Conservation (phyloP, 2,113 vertebrate species). For the Colaptes auratus region DNA sequence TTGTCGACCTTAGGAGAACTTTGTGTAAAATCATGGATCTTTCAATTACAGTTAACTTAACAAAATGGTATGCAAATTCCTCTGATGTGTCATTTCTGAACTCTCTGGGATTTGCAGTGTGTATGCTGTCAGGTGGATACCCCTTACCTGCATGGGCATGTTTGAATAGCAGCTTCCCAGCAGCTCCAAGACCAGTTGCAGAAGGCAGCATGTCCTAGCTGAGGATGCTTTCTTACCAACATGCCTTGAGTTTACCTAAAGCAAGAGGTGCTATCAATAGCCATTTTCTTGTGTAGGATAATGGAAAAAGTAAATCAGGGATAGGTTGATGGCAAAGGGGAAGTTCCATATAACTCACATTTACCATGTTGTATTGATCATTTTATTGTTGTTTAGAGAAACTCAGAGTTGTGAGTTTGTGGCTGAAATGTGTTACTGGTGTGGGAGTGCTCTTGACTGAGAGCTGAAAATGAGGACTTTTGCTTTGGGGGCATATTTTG, state of each 20-base stretch:
- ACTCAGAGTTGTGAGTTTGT: background rate
- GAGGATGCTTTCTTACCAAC: background rate
- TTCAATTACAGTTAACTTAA: constrained; percentile 64
- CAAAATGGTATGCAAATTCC: constrained; percentile 49
- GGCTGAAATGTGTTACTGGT: background rate
- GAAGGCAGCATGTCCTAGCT: background rate
- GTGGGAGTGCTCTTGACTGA: background rate
- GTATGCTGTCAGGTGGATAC: background rate
- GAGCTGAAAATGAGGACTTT: background rate
- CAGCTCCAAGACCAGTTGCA: background rate
- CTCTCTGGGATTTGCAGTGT: background rate
- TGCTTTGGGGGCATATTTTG: background rate
- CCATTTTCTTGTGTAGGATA: background rate
- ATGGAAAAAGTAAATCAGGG: background rate
- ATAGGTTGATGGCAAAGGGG: background rate
- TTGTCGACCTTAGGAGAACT: constrained; percentile 76
- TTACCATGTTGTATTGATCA: background rate
- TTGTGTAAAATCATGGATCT: constrained; percentile 64
- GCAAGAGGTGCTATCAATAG: background rate
- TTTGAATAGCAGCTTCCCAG: background rate
- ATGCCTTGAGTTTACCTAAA: background rate
- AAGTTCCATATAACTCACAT: background rate
- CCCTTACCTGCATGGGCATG: background rate
- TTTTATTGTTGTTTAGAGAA: background rate
- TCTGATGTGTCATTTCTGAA: constrained; percentile 33